phyloP scores from a whole-genome alignment of 2,797 vertebrate genomes.

The Acrossocheilus fasciatus region DNA sequence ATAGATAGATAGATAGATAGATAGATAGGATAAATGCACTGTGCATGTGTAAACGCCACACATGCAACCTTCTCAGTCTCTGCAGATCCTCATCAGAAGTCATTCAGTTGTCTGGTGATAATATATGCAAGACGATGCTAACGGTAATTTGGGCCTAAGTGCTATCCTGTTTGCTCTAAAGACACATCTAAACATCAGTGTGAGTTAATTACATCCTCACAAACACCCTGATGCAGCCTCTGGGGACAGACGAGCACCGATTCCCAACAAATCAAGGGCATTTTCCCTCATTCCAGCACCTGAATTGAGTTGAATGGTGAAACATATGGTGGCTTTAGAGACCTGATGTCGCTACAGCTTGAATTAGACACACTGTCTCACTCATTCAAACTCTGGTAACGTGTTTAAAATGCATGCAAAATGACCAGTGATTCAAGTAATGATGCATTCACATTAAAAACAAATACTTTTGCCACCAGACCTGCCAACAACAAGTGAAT shows the following conservation, averaged over 20 bases:
- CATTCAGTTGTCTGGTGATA: slow-evolving; percentile 9
- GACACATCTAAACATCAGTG: slow-evolving; percentile 24
- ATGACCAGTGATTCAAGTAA: not conserved
- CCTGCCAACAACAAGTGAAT: not conserved
- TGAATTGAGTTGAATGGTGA: slow-evolving; percentile 7
- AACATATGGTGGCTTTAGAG: slow-evolving; percentile 20
- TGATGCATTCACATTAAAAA: not conserved
- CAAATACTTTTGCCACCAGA: not conserved
- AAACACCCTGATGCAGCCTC: slow-evolving; percentile 9
- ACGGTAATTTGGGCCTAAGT: slow-evolving; percentile 10
- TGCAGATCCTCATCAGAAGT: not conserved
- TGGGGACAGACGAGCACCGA: not conserved
- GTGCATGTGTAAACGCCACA: too few relatives aligned
- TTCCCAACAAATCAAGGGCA: slow-evolving; percentile 33
- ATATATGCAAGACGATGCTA: not conserved
- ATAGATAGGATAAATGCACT: not conserved
- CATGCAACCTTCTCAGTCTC: not conserved
- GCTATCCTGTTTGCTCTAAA: slow-evolving; percentile 22
- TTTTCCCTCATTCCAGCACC: slow-evolving; percentile 16
- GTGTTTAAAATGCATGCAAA: not conserved
- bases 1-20: not conserved
- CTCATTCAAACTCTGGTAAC: not conserved
- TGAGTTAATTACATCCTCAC: slow-evolving; percentile 26
- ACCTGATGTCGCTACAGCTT: not conserved
- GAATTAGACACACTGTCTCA: slow-evolving; percentile 4